phyloP scores from a whole-genome alignment of 2,113 vertebrate species.

The Menura novaehollandiae region DNA sequence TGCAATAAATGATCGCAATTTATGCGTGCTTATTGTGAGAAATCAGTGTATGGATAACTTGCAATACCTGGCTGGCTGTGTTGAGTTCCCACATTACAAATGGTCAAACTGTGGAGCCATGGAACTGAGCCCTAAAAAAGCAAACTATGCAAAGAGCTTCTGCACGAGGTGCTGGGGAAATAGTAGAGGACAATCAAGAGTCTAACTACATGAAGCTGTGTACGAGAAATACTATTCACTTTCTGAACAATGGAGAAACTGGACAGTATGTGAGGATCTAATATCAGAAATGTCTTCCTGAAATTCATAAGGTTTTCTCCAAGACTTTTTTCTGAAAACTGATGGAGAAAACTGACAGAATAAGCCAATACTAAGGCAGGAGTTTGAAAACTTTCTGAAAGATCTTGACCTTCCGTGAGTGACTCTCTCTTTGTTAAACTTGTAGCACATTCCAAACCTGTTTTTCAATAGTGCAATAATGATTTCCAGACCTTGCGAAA shows the following conservation, averaged over 20 bases:
- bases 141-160: not conserved
- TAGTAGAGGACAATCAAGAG: not conserved
- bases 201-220: not conserved
- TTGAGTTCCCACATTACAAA: not conserved
- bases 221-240: not conserved
- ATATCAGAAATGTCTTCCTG: not conserved
- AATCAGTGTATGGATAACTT: not conserved
- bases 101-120: not conserved
- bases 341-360: not conserved
- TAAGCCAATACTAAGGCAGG: not conserved
- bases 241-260: not conserved
- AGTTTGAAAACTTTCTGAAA: not conserved
- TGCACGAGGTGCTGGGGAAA: not conserved
- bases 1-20: not conserved
- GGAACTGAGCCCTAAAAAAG: not conserved
- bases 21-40: not conserved
- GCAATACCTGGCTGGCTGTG: accelerated
- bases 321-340: not conserved
- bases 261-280: not conserved
- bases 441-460: not conserved
- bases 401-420: not conserved
- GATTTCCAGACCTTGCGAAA: not conserved
- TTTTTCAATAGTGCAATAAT: not conserved
- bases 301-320: not conserved
- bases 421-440: not conserved